These are phyloP conservation scores for Emydocephalus ijimae DNA, from an alignment of 2,113 vertebrate species.

Conservation along the genomic window DNA sequence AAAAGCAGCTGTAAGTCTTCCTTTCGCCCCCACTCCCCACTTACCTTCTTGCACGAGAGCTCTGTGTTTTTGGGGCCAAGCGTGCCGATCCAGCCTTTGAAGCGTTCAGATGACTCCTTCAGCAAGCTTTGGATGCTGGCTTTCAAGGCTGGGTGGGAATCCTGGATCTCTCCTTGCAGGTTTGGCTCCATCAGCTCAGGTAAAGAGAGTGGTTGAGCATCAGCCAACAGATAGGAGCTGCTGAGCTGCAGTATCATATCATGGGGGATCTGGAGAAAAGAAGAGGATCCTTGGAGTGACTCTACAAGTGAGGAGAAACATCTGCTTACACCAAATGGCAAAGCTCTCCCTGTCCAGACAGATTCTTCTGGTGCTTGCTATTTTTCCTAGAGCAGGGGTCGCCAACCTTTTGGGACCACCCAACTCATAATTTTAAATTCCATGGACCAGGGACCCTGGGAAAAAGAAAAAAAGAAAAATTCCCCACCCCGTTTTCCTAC, in stretches of 20 bases:
- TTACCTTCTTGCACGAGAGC: slow-evolving; percentile 82
- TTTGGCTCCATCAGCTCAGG: slow-evolving; percentile 55
- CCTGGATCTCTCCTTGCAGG: slow-evolving; percentile 59
- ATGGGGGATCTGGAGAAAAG: slow-evolving; percentile 71
- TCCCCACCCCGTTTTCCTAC: no score
- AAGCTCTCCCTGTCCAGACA: neutral
- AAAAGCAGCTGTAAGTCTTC: neutral
- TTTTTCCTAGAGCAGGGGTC: neutral
- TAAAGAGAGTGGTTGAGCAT: slow-evolving; percentile 69
- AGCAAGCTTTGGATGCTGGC: slow-evolving; percentile 74
- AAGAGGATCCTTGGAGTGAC: neutral
- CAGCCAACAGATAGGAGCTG: slow-evolving; percentile 75
- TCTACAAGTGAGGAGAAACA: no score
- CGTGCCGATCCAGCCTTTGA: slow-evolving; percentile 76
- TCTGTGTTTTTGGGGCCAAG: slow-evolving; percentile 74
- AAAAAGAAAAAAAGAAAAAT: no score
- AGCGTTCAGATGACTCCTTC: slow-evolving; percentile 72
- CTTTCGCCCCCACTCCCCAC: neutral
- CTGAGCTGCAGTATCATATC: slow-evolving; percentile 81
- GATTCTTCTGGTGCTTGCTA: neutral
- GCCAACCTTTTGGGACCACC: no score
- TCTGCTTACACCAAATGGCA: neutral
- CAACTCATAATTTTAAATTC: no score
- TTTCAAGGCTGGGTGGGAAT: slow-evolving; percentile 71
- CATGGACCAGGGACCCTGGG: no score